These are phyloP conservation scores for Eulithis testata DNA, from an alignment of 2,888 invertebrate species.

Conservation along the genomic window DNA sequence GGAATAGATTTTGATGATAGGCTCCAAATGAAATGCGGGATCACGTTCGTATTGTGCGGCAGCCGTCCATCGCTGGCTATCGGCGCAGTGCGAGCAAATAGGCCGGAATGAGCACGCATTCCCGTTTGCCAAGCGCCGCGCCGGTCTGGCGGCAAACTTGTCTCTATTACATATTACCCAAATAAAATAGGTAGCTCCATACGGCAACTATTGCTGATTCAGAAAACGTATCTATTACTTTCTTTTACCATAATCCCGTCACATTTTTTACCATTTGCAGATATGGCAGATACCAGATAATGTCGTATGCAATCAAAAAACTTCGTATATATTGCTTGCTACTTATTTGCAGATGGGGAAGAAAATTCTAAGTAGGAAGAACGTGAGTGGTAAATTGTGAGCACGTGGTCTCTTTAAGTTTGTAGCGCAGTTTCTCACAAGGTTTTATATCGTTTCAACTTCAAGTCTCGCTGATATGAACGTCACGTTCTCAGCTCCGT, in stretches of 20 bases:
- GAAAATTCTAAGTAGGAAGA: slow-evolving; percentile 13
- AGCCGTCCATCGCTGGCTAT: slow-evolving; percentile 63
- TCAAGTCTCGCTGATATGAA: slow-evolving; percentile 53
- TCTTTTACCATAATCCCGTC: slow-evolving; percentile 35
- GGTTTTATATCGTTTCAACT: slow-evolving; percentile 51
- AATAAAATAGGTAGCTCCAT: slow-evolving; percentile 61
- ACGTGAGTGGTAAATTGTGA: slow-evolving; percentile 38
- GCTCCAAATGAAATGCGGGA: slow-evolving; percentile 66
- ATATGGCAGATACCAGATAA: slow-evolving; percentile 8
- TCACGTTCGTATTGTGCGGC: slow-evolving; percentile 61
- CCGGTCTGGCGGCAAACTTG: slow-evolving; percentile 68
- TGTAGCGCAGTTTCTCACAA: slow-evolving; percentile 40
- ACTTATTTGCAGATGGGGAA: slow-evolving; percentile 9
- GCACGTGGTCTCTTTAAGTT: slow-evolving; percentile 27
- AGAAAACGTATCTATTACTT: slow-evolving; percentile 48
- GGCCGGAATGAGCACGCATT: slow-evolving; percentile 63
- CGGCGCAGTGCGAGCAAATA: slow-evolving; percentile 66
- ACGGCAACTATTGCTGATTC: slow-evolving; percentile 59
- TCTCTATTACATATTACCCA: slow-evolving; percentile 66
- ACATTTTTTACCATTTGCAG: slow-evolving; percentile 28
- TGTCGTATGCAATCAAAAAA: slow-evolving; percentile 14
- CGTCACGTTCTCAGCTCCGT: slow-evolving; percentile 56
- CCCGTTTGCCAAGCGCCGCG: slow-evolving; percentile 64
- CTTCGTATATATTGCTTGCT: slow-evolving; percentile 1
- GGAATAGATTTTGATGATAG: slow-evolving; percentile 51